Evolutionary conservation across 2,797 vertebrate species (phyloP).

Genomic region (Salmo trutta): DNA sequence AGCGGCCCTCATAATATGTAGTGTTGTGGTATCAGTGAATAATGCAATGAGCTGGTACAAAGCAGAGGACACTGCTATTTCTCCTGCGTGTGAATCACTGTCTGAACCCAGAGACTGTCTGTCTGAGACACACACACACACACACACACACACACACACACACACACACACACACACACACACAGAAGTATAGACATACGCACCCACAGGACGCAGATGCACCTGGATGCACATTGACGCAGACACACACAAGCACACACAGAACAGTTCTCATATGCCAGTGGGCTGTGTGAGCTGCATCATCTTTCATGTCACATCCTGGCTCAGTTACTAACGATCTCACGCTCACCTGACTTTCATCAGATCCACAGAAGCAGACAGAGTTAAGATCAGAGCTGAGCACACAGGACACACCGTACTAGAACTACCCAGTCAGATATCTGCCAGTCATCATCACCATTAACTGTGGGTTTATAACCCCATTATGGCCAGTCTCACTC

Average conservation of each 20-base stretch:
- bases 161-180: neutral
- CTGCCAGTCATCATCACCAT: neutral
- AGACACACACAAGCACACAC: neutral
- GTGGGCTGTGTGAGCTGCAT: constrained; percentile 6
- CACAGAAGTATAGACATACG: neutral
- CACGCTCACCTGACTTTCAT: constrained; percentile 16
- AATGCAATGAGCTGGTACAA: neutral
- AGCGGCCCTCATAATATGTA: neutral
- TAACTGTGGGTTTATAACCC: neutral
- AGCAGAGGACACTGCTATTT: constrained; percentile 27
- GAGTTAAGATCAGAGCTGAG: neutral
- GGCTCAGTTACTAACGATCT: constrained; percentile 10
- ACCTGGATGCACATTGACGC: neutral
- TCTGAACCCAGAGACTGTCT: constrained; percentile 19
- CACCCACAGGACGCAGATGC: neutral
- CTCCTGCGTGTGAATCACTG: constrained; percentile 18
- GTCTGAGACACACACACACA: constrained; percentile 17
- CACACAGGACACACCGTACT: neutral
- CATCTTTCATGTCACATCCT: constrained; percentile 17
- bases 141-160: neutral
- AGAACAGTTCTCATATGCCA: neutral
- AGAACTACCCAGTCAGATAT: neutral
- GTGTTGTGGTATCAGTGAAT: neutral
- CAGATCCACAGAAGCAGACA: neutral
- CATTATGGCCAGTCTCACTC: neutral